A percentile compares a stretch with the other conserved stretches of the same genome.
Evolutionary conservation across 2,113 vertebrate genomes (phyloP).

Genomic region (Macaca fascicularis): T2T-MFA8v1.1 NC_088375.1:190110501-190111000

Average conservation of each 20-base stretch:
- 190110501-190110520: background rate
- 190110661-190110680: background rate
- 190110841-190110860: background rate
- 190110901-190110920: slow-evolving; percentile 69
- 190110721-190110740: background rate
- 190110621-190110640: slow-evolving; percentile 63
- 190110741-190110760: slow-evolving; percentile 8
- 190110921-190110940: slow-evolving; percentile 84
- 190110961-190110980: slow-evolving; percentile 95
- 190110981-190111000: slow-evolving; percentile 86
- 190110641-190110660: slow-evolving; percentile 65
- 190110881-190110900: slow-evolving; percentile 48
- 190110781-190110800: background rate
- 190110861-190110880: background rate
- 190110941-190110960: slow-evolving; percentile 84
- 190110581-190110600: slow-evolving; percentile 51
- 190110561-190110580: slow-evolving; percentile 8
- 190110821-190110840: background rate
- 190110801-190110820: background rate
- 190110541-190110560: slow-evolving; percentile 17
- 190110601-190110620: slow-evolving; percentile 63
- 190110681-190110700: slow-evolving; percentile 10
- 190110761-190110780: slow-evolving; percentile 38
- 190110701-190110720: background rate
- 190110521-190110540: background rate